These are phyloP conservation scores for Agapetus fuscipes DNA, from an alignment of 2,888 invertebrate species.

Conservation along the genomic window DNA sequence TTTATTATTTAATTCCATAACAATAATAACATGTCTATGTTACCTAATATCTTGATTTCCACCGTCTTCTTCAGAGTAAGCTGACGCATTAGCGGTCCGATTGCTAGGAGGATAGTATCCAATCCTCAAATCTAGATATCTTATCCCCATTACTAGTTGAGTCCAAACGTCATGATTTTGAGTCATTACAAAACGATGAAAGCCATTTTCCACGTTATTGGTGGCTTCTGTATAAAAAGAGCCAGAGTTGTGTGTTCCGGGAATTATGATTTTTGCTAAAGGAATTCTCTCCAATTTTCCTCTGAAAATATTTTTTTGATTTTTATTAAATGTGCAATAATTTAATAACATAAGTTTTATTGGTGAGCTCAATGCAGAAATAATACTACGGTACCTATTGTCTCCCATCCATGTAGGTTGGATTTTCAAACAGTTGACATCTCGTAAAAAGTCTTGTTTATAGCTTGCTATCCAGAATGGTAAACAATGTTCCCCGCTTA, in stretches of 20 bases:
- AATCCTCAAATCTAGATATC: conserved; percentile 73
- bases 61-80: conserved; percentile 1
- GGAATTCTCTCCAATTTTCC: conserved; percentile 33
- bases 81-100: conserved; percentile 1
- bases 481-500: conserved; percentile 49
- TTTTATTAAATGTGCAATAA: too few species aligned
- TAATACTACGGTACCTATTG: conserved; percentile 11
- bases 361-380: too few species aligned
- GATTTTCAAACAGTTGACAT: conserved; percentile 65
- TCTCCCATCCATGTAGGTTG: conserved; percentile 82
- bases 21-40: too few species aligned
- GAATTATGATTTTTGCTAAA: conserved; percentile 39
- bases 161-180: conserved; percentile 77
- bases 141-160: conserved; percentile 72
- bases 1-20: too few species aligned
- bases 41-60: too few species aligned
- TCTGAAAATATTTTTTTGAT: too few species aligned
- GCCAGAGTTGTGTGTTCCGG: conserved; percentile 48
- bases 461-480: conserved; percentile 64
- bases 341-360: too few species aligned
- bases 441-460: conserved; percentile 45
- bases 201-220: conserved; percentile 34
- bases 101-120: conserved; percentile 43
- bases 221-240: conserved; percentile 40
- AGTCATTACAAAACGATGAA: conserved; percentile 39